phyloP scores from a whole-genome alignment of 2,113 vertebrate genomes.

The Tyto alba region DNA sequence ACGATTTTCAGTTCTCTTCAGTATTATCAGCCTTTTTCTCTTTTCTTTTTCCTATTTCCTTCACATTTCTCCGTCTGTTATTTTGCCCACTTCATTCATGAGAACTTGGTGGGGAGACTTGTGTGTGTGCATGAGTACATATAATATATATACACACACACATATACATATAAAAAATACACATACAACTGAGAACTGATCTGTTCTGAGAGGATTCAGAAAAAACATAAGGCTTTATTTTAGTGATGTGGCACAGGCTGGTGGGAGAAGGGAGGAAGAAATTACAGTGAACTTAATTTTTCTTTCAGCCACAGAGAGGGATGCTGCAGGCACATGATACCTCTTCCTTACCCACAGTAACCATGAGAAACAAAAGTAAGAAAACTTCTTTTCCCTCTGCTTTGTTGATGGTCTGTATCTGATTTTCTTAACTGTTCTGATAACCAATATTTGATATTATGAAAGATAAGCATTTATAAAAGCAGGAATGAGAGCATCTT shows the following conservation, averaged over 20 bases:
- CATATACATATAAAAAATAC: neutral
- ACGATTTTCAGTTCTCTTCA: neutral
- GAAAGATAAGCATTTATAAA: neutral
- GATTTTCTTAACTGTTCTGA: neutral
- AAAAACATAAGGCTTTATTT: neutral
- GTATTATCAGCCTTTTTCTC: neutral
- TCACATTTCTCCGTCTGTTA: neutral
- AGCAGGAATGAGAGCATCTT: neutral
- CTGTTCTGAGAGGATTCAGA: neutral
- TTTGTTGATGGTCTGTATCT: neutral
- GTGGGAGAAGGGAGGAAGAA: neutral
- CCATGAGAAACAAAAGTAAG: slow-evolving; percentile 89
- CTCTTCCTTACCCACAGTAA: slow-evolving; percentile 82
- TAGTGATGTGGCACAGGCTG: neutral
- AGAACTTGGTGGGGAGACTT: neutral
- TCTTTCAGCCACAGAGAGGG: slow-evolving; percentile 78
- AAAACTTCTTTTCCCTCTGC: neutral
- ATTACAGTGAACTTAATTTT: neutral
- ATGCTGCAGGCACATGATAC: slow-evolving; percentile 79
- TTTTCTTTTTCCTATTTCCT: neutral
- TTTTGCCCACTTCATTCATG: neutral
- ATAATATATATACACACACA: too few relatives aligned
- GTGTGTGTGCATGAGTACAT: neutral
- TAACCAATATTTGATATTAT: neutral
- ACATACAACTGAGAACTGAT: neutral